Conservation (phyloP, 2,113 vertebrate genomes). For the Oreochromis tanganicae region DNA sequence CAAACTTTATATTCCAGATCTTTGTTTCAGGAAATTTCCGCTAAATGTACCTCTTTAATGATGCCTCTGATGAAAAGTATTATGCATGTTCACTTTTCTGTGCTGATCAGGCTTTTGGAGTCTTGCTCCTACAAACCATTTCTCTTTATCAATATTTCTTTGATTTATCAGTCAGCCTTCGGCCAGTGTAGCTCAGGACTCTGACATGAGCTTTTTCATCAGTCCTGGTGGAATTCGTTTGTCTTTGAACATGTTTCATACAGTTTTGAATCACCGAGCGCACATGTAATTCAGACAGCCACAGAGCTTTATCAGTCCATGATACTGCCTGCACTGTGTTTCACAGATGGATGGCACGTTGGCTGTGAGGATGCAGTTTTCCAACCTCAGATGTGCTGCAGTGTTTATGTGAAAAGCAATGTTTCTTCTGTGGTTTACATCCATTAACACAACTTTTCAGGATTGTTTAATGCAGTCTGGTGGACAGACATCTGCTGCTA, state of each 20-base stretch:
- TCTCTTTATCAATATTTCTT: background rate
- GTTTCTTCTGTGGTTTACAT: background rate
- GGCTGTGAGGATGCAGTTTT: background rate
- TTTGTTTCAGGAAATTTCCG: no score
- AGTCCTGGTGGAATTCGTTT: background rate
- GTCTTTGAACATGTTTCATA: background rate
- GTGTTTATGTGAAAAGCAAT: background rate
- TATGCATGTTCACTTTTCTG: no score
- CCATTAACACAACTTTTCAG: background rate
- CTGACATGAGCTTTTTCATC: background rate
- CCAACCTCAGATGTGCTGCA: background rate
- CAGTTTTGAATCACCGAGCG: background rate
- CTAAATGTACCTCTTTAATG: no score
- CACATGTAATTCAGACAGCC: background rate
- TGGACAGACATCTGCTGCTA: background rate
- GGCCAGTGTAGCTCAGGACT: background rate
- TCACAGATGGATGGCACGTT: background rate
- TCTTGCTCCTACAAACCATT: background rate
- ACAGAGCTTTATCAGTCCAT: background rate
- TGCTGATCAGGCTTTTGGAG: no score
- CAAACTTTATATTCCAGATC: no score
- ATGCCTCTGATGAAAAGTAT: no score
- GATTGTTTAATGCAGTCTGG: background rate
- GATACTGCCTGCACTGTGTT: background rate
- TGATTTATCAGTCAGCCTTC: background rate